Evolutionary conservation across 2,113 vertebrate species (phyloP).

Genomic region (Chrysochloris asiatica): DNA sequence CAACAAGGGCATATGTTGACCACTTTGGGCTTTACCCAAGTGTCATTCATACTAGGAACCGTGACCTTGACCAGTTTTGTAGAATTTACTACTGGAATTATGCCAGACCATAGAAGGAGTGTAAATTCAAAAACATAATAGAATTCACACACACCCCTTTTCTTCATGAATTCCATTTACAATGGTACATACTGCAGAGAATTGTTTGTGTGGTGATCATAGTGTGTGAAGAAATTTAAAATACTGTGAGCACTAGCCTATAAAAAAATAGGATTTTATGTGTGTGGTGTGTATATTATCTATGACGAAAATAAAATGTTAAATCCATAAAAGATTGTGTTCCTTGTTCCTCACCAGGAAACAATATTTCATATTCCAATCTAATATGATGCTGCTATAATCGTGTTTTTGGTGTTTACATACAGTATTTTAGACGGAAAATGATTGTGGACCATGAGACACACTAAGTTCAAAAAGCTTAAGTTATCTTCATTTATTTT

Average conservation of each 20-base stretch:
- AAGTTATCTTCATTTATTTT: neutral
- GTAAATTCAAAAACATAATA: conserved; percentile 61
- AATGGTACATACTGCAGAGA: conserved; percentile 17
- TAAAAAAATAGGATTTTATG: conserved; percentile 28
- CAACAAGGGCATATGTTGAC: neutral
- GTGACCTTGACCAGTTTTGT: conserved; percentile 48
- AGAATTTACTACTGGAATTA: conserved; percentile 51
- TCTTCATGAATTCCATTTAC: conserved; percentile 63
- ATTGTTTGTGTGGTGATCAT: conserved; percentile 47
- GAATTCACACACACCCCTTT: conserved; percentile 36
- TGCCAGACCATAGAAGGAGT: conserved; percentile 35
- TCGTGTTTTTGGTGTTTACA: neutral
- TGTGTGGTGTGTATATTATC: neutral
- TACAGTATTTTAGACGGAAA: neutral
- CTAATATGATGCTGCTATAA: neutral
- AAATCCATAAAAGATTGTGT: neutral
- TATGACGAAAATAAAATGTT: conserved; percentile 40
- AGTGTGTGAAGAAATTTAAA: conserved; percentile 62
- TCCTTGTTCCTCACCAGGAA: neutral
- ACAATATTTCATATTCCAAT: conserved; percentile 15
- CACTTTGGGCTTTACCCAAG: conserved; percentile 17
- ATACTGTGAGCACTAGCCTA: conserved; percentile 28
- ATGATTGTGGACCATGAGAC: neutral
- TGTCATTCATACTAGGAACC: conserved; percentile 1
- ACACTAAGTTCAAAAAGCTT: conserved; percentile 8